phyloP scores from a whole-genome alignment of 2,888 invertebrate genomes.

The Agrotis exclamationis region DNA sequence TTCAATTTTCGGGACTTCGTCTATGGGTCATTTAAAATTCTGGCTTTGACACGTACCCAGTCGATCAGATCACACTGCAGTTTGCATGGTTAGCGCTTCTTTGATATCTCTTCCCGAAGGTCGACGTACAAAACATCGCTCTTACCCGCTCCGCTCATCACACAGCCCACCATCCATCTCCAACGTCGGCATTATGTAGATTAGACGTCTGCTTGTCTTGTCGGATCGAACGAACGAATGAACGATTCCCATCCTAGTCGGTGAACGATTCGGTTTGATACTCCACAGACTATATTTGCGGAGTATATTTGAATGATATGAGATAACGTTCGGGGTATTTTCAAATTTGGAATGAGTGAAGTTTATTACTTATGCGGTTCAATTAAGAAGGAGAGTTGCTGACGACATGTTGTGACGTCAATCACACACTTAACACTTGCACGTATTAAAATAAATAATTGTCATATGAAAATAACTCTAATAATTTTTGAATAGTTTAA shows the following conservation, averaged over 20 bases:
- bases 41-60: no score
- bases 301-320: constrained; percentile 56
- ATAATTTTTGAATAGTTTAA: no score
- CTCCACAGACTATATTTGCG: constrained; percentile 48
- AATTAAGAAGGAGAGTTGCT: no score
- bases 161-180: constrained; percentile 15
- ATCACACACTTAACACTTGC: no score
- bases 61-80: no score
- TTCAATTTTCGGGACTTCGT: no score
- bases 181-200: constrained; percentile 84
- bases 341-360: not conserved
- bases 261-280: constrained; percentile 61
- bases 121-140: constrained; percentile 5
- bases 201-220: constrained; percentile 85
- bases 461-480: no score
- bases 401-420: no score
- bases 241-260: constrained; percentile 58
- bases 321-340: constrained; percentile 14
- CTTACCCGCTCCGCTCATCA: constrained; percentile 30
- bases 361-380: not conserved
- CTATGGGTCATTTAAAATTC: no score
- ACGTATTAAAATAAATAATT: no score
- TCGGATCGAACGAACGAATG: constrained; percentile 76
- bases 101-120: no score
- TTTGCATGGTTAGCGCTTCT: no score